Percentiles rank a stretch among this genome's conserved stretches.
Evolutionary conservation across 2,797 vertebrate species (phyloP).

Genomic region (Onychomys arenicola): DNA sequence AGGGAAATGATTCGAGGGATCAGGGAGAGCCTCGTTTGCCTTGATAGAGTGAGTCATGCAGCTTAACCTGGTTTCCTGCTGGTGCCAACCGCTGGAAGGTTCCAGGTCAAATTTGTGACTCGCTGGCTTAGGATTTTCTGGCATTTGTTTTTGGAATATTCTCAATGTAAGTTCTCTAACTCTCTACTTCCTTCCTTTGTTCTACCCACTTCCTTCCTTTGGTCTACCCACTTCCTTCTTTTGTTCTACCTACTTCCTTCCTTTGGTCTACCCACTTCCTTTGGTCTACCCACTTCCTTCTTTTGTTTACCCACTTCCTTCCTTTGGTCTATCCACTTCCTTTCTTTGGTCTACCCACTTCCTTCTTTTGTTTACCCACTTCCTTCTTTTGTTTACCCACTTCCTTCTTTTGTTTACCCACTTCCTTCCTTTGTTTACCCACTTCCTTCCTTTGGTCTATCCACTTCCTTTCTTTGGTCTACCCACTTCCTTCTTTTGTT

Average conservation of each 20-base stretch:
- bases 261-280: too few relatives aligned
- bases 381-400: too few relatives aligned
- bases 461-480: not conserved
- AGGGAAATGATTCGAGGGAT: not conserved
- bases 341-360: too few relatives aligned
- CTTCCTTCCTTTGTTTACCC: not conserved
- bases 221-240: not conserved
- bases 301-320: not conserved
- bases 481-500: too few relatives aligned
- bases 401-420: not conserved
- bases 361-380: too few relatives aligned
- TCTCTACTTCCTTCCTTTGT: not conserved
- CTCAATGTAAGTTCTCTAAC: not conserved
- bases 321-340: too few relatives aligned
- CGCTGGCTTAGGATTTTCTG: not conserved
- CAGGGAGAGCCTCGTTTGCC: not conserved
- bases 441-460: not conserved
- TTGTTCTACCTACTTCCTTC: too few relatives aligned
- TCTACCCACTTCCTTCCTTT: not conserved
- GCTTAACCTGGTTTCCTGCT: not conserved
- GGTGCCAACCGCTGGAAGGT: conserved; percentile 14
- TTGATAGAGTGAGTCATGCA: not conserved
- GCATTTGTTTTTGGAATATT: not conserved
- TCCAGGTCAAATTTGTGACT: not conserved
- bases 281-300: too few relatives aligned